Base-by-base conservation (phyloP, 1,140 invertebrate species). In the Wiebesia pumilae region DNA sequence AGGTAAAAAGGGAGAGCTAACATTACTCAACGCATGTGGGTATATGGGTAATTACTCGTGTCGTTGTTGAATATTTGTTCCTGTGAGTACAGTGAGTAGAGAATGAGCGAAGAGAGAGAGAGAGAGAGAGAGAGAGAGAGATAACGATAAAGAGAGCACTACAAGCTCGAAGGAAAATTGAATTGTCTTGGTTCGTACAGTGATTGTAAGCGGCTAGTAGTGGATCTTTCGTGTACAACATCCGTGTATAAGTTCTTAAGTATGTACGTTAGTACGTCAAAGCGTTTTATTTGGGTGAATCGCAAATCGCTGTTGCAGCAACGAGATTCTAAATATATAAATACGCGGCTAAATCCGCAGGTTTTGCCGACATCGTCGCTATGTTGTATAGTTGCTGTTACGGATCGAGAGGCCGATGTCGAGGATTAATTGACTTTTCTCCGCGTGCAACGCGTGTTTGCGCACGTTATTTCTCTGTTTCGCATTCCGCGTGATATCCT, bases 21-120 rank as follows among this genome's bases (percentile, higher is more conserved):
- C 47, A 79, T 30, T 35, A 35, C 67, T 82, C 67, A 47, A 30
- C 58, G 19, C 80, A 47, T 54, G 81, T 51, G 67, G 81, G 67
- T 71, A 75, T 83, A 71, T 58, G 81, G 71, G 75, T 86, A 86
- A 86, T 85, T 81, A 80, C 81, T 83, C 77, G 75, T 86, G 84
- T 86, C 81, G 84, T 38, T 67, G 81, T 81, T 78, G 65, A 81
- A 86, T 88, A 85, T 88, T 88, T 86, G 83, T 82, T 84, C 85
- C 81, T 80, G 73, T 71, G 51, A 81, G 51, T 79, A 43, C 83
- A n/a, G 65, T 27, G 67, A 33, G 51, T 16, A 69, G 38, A n/a
- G 73, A 43, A 81, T 6, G 38, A 58, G 83, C 21, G n/a, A n/a
- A n/a, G n/a, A n/a, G 62, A 83, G 40, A 33, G 51, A 40, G 38